These are phyloP conservation scores for Hystrix cristata DNA, from an alignment of 2,113 vertebrate species.

Conservation along the genomic window DNA sequence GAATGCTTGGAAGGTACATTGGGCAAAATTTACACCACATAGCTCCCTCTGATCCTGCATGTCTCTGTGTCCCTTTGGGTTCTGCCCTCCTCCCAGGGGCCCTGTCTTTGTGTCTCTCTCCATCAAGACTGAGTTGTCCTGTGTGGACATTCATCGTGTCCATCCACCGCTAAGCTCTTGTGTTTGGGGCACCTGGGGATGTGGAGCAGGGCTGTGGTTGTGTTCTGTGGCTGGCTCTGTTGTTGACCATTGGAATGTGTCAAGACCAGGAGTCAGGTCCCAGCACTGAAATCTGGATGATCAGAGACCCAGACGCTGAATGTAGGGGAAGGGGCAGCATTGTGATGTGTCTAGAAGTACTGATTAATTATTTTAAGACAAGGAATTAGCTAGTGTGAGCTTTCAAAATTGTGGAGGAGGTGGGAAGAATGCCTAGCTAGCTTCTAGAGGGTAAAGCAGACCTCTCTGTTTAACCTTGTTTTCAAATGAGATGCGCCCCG, in stretches of 20 bases:
- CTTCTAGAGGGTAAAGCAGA: neutral
- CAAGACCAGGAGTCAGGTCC: neutral
- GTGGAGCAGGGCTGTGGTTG: neutral
- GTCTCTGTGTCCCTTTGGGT: neutral
- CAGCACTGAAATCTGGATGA: neutral
- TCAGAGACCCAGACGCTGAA: neutral
- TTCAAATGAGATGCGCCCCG: neutral
- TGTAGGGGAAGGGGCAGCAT: neutral
- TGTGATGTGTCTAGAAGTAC: neutral
- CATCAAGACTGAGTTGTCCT: neutral
- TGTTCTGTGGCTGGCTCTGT: neutral
- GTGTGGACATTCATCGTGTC: neutral
- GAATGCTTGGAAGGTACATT: neutral
- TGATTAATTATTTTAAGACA: neutral
- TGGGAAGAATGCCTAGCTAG: neutral
- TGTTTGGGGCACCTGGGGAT: neutral
- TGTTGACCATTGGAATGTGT: neutral
- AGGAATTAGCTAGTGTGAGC: neutral
- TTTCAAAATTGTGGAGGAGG: neutral
- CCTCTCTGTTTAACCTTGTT: neutral
- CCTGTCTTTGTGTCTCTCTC: neutral
- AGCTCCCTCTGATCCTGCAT: neutral
- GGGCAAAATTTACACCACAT: rapidly evolving
- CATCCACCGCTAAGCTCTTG: neutral
- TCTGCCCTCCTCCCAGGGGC: neutral